A percentile compares a stretch with the other conserved stretches of the same genome.
Conservation (phyloP, 2,888 invertebrate genomes). For the Drosophila sordidapex region DNA sequence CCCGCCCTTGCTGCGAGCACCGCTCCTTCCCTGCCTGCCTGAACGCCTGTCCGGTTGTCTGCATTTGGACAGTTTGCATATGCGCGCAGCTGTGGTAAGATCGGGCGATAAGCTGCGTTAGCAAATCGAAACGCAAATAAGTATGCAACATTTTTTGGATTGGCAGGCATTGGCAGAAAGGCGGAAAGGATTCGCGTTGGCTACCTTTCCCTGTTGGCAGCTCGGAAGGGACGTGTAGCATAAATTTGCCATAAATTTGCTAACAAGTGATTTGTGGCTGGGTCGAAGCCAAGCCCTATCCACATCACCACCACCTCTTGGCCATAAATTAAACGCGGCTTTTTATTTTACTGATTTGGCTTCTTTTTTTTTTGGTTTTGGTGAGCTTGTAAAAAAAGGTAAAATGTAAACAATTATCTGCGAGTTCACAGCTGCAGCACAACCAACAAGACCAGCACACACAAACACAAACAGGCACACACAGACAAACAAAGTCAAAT, state of each 20-base stretch:
- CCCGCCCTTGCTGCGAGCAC: too few species aligned
- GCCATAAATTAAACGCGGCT: slow-evolving; percentile 73
- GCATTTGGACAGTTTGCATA: slow-evolving; percentile 57
- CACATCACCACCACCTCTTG: slow-evolving; percentile 24
- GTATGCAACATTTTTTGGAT: slow-evolving; percentile 56
- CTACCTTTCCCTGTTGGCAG: slow-evolving; percentile 45
- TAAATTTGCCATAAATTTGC: slow-evolving; percentile 82
- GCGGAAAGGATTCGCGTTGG: slow-evolving; percentile 30
- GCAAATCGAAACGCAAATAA: slow-evolving; percentile 58
- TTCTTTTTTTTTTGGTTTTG: slow-evolving; percentile 6
- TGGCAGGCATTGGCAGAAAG: slow-evolving; percentile 16
- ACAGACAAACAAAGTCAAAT: slow-evolving; percentile 44
- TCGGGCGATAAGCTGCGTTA: slow-evolving; percentile 50
- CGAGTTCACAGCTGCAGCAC: slow-evolving; percentile 64
- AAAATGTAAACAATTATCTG: slow-evolving; percentile 82
- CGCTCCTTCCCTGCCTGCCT: not conserved
- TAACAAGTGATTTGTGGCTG: slow-evolving; percentile 80
- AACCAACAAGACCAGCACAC: slow-evolving; percentile 26
- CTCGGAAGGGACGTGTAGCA: slow-evolving; percentile 71
- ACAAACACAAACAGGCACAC: slow-evolving; percentile 32
- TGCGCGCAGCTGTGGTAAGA: slow-evolving; percentile 69
- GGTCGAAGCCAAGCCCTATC: slow-evolving; percentile 12
- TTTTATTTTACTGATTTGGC: slow-evolving; percentile 65
- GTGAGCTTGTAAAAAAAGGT: slow-evolving; percentile 59
- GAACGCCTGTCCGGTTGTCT: not conserved